Evolutionary conservation across 2,797 vertebrate genomes (phyloP).

Genomic region (Aythya fuligula): DNA sequence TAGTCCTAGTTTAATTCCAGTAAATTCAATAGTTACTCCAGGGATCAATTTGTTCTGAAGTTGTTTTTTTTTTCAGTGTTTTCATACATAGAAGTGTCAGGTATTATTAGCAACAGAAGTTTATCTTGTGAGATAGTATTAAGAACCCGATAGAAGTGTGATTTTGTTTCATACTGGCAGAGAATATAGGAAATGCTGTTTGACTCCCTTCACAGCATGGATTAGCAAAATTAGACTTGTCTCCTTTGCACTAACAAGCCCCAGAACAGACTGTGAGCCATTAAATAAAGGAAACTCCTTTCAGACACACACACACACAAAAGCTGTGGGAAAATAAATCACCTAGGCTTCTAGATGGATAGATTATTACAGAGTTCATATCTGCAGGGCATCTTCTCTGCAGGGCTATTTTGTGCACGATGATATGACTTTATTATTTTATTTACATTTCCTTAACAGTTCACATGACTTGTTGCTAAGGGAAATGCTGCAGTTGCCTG

Average conservation of each 20-base stretch:
- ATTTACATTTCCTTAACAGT: constrained; percentile 75
- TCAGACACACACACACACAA: neutral
- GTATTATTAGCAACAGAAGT: constrained; percentile 51
- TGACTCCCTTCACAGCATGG: constrained; percentile 29
- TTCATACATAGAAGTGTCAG: constrained; percentile 37
- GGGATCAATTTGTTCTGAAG: constrained; percentile 55
- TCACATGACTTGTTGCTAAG: constrained; percentile 75
- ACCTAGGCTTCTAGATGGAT: neutral
- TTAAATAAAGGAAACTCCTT: constrained; percentile 54
- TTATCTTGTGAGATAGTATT: constrained; percentile 61
- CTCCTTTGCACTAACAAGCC: constrained; percentile 57
- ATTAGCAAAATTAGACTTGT: constrained; percentile 54
- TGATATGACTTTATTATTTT: constrained; percentile 64
- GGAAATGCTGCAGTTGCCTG: constrained; percentile 75
- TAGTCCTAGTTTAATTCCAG: constrained; percentile 29
- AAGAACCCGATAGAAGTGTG: constrained; percentile 57
- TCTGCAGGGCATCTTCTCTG: constrained; percentile 3
- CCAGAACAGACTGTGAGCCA: constrained; percentile 40
- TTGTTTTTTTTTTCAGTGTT: neutral
- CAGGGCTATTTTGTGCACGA: constrained; percentile 41
- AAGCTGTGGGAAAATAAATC: constrained; percentile 27
- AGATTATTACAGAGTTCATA: constrained; percentile 30
- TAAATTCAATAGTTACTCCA: constrained; percentile 38
- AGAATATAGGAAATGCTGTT: constrained; percentile 35
- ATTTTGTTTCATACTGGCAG: constrained; percentile 57